Base-by-base conservation (phyloP, 2,888 invertebrate genomes). In the Tenthredo mesomela region DNA sequence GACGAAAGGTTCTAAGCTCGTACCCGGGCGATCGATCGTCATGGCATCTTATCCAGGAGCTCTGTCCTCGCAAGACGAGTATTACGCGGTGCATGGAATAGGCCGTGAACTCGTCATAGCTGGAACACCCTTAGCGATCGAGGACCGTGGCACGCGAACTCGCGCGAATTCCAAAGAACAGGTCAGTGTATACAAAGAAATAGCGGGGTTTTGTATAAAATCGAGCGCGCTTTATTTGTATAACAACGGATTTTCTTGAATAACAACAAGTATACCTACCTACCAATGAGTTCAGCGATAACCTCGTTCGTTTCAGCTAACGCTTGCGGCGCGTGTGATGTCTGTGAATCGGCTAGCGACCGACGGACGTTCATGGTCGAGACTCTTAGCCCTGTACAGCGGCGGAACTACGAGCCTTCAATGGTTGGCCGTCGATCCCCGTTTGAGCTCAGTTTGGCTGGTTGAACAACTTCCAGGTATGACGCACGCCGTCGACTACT, bases 21-120 rank as follows among this genome's bases (percentile, higher is more conserved):
- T 97, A 33, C 96, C 97, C 0, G 97, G 96, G 0, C 94, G 94
- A 65, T 95, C 95, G 4, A 95, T 97, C 33, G 95, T 96, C 12
- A 97, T 98, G 94, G 96, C 97, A 0, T 96, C 98, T 0, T 98
- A 97, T 92, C 98, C 98, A 0, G 98, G 97, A 12, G 95, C 96
- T 18, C 91, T 98, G 58, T 96, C 96, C 61, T 97, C 97, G 50
- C 96, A 97, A 82, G 98, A 98, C 92, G 98, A 98, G 91, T 97
- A 96, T 92, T 98, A 98, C 91, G 93, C 96, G 18, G 93, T 97
- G 10, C 94, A 95, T 6, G 92, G 93, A 65, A 92, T 90, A 67
- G 87, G 90, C 33, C 94, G 94, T 70, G 94, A 95, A 84, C 94
- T 97, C 89, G 95, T 96, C 10, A 94, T 97, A 1, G 95, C 96